Base-by-base conservation (phyloP, 2,888 invertebrate genomes). In the Drosophila eohydei region DNA sequence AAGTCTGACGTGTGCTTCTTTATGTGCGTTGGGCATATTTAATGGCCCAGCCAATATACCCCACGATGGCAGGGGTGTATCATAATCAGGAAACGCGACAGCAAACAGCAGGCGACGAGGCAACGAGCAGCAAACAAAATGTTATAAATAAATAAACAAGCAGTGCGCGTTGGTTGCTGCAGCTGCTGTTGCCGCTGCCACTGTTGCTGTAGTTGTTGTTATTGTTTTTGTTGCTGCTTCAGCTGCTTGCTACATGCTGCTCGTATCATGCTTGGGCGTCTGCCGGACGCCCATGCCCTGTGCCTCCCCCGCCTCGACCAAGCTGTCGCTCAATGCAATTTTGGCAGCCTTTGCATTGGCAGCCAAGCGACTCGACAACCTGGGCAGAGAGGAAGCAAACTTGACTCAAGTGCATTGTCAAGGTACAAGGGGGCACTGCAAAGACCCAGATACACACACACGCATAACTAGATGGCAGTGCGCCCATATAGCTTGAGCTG, bases 391-490 rank as follows among this genome's bases (percentile, higher is more conserved):
- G 84, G 89, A 87, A 89, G 79, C 86, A 82, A 82, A 86, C 82
- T 84, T 88, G 81, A 85, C 78, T 87, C 87, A 87, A 87, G 87
- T 85, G 85, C 89, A 87, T 88, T 87, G 87, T 81, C 87, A 87
- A 87, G 87, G 87, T 70, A 74, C 74, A 14, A 41, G 32, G 56
- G 70, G 61, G 51, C 65, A 50, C 57, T 54, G 57, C n/a, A 41
- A 66, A 71, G 65, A 66, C 59, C 57, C 69, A 74, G 55, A 67
- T 71, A 64, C 54, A 66, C 16, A 52, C 21, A 55, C 40, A 44
- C 21, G 52, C 63, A 79, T 56, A 83, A 72, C 66, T 72, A 74
- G 58, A 86, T 72, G 58, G 68, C 60, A 73, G 70, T 65, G 81
- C 58, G 84, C 80, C 82, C 78, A 69, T 61, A 62, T 40, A 57